Base-by-base conservation (phyloP, 1,140 invertebrate genomes). In the Popillia japonica region DNA sequence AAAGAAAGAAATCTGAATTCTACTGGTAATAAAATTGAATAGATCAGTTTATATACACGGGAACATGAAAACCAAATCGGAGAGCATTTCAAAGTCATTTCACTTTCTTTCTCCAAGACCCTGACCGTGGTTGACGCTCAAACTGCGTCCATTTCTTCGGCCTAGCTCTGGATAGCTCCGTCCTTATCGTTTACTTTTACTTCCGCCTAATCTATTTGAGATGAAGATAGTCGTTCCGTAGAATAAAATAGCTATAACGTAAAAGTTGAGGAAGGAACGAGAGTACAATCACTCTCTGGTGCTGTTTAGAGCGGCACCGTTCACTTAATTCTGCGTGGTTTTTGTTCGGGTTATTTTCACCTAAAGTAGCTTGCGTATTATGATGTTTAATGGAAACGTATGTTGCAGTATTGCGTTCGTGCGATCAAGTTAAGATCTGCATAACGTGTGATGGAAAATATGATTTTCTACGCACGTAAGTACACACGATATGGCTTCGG, bases 1-100 rank as follows among this genome's bases (percentile, higher is more conserved):
- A 74, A 41, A 74, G 41, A 44, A 74, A 44, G 72, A 74, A 74
- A 41, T 40, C 72, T 41, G 61, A 68, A 68, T 68, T 74, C 41
- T 41, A 74, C 72, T 74, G 72, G 41, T 74, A 14, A 22, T 74
- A 41, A 40, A 74, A 41, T 73, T 44, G 72, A 74, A 14, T 40
- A 40, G 40, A 74, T 41, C 40, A 74, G 72, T 74, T 74, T 74
- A 74, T 74, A 74, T 74, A 74, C 34, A 41, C 27, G 40, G 27
- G 40, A 34, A 73, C 34, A 41, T 74, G 17, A 41, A 74, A 41
- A 74, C 41, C 72, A 44, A 74, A 40, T 74, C 72, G 17, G 40
- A 41, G 34, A 74, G 72, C 41, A 74, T 41, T 74, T 74, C 72
- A 42, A 41, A 74, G 72, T 74, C 72, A 74, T 74, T 74, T 74